Evolutionary conservation across 2,888 invertebrate species (phyloP), one percentile per base, ranked within the genome.

Genomic region (Ptychoptera albimana): DNA sequence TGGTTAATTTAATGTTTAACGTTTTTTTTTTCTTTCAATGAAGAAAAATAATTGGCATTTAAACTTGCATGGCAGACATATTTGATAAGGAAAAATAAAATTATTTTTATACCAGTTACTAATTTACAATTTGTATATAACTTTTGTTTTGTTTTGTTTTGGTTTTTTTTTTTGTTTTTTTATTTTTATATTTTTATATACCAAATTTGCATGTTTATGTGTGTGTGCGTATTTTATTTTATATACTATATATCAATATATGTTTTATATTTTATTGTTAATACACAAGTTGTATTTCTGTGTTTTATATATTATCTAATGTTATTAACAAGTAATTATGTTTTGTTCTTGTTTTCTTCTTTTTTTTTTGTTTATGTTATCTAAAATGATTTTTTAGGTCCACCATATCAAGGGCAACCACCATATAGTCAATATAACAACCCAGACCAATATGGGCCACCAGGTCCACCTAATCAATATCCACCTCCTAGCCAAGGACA

Each of bases 391-490:
- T 29, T 49, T 45, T 45, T 50, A 64, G 66, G 64, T 52, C 53
- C 73, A 65, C 75, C 74, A 57, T 75, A 75, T 67, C 71, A 70
- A 55, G 61, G 64, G 51, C 76, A 76, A 57, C 74, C 74, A 59
- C 75, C 68, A 59, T 79, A 79, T 56, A 77, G 75, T 53, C 78
- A 77, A 64, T 79, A 79, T 58, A 75, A 76, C 56, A 70, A 75
- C 53, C 72, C 75, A 51, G 77, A 77, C 60, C 68, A 60, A 64
- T 73, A 63, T 63, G 71, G 63, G 64, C 71, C 76, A 46, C 64
- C 72, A 47, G 66, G 65, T 46, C 71, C 63, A 48, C 69, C 73
- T 45, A 69, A 68, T 54, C 72, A 71, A 58, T 77, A 76, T 64
- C 72, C 75, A 49, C 69, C 73, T 53, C 70, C 72, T 5, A 23